Conservation (phyloP, 2,797 vertebrate genomes). For the Labroides dimidiatus region DNA sequence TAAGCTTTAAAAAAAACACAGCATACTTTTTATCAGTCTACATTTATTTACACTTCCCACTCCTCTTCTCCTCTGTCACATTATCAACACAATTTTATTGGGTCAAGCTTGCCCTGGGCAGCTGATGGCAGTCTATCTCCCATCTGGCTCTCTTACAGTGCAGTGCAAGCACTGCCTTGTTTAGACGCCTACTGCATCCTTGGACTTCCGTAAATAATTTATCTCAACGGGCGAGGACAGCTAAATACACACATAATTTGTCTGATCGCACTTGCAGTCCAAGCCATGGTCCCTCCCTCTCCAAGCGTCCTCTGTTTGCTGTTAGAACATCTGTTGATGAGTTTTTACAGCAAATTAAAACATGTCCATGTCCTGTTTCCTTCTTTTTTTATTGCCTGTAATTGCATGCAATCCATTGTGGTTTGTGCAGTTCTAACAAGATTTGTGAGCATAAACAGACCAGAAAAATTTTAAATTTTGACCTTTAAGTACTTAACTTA, state of each 20-base stretch:
- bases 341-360: not conserved
- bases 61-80: slow-evolving; percentile 19
- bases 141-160: slow-evolving; percentile 44
- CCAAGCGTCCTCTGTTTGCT: not conserved
- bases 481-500: too few species aligned
- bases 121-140: slow-evolving; percentile 40
- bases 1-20: slow-evolving; percentile 7
- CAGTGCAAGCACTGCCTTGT: slow-evolving; percentile 31
- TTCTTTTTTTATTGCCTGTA: not conserved
- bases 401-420: not conserved
- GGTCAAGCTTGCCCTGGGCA: rapidly evolving
- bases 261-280: slow-evolving; percentile 11
- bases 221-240: slow-evolving; percentile 44
- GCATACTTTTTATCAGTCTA: not conserved
- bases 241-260: slow-evolving; percentile 55
- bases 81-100: slow-evolving; percentile 32
- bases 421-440: not conserved
- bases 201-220: slow-evolving; percentile 74
- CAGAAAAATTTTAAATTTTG: too few species aligned
- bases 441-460: not conserved
- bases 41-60: slow-evolving; percentile 28
- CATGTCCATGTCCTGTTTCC: not conserved
- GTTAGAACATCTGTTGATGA: not conserved
- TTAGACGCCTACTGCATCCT: slow-evolving; percentile 44
- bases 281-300: not conserved